These are phyloP conservation scores for Neodiprion pinetum DNA, from an alignment of 1,140 invertebrate genomes.

Conservation along the genomic window DNA sequence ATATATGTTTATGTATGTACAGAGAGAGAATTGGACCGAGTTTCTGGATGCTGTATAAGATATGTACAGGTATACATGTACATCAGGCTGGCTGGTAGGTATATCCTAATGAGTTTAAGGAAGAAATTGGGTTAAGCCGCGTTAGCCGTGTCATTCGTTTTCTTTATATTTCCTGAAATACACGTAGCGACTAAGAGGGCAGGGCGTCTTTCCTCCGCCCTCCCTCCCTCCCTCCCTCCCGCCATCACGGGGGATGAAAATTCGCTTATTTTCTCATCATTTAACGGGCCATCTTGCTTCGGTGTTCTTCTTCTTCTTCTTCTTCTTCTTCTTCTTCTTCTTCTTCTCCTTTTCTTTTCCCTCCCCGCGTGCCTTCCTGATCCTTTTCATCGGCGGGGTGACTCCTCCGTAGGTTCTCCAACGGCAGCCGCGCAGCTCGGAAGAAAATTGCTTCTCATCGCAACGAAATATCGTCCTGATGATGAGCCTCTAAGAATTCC, in stretches of 20 bases:
- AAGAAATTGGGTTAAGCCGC: conserved; percentile 60
- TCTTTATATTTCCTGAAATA: conserved; percentile 61
- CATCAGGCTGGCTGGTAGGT: neutral
- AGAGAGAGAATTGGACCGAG: too few relatives aligned
- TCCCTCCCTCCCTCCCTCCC: conserved; percentile 14
- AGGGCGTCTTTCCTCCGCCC: neutral
- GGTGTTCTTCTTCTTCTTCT: conserved; percentile 49
- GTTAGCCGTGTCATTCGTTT: conserved; percentile 50
- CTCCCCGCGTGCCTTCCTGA: neutral
- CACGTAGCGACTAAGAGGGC: conserved; percentile 17
- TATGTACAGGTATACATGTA: neutral
- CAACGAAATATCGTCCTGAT: conserved; percentile 56
- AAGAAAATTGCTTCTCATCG: conserved; percentile 61
- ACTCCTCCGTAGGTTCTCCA: neutral
- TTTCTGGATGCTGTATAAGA: too few relatives aligned
- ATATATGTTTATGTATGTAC: too few relatives aligned
- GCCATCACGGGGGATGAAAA: conserved; percentile 33
- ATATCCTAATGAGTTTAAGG: conserved; percentile 58
- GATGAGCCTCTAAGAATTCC: conserved; percentile 42
- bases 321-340: neutral
- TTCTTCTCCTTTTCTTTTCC: neutral
- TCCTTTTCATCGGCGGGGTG: neutral
- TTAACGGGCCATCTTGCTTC: conserved; percentile 56
- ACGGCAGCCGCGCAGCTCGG: conserved; percentile 8
- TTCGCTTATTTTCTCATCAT: conserved; percentile 61